A percentile compares a stretch with the other conserved stretches of the same genome.
These are phyloP conservation scores for Clarias magur DNA, from an alignment of 2,113 vertebrate species.

Conservation along the genomic window DNA sequence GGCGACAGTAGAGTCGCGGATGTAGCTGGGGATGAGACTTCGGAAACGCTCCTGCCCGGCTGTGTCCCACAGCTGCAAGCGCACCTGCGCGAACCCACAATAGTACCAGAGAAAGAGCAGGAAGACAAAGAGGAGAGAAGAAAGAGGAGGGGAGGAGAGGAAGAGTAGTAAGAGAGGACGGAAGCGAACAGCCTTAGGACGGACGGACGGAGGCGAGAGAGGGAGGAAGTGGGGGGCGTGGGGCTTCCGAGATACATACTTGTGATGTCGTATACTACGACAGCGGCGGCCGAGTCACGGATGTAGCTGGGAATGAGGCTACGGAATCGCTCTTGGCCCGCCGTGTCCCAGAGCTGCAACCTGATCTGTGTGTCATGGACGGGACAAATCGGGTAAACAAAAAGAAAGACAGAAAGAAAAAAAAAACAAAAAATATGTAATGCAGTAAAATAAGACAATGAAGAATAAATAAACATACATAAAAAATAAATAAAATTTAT, in stretches of 20 bases:
- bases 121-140: slow-evolving; percentile 61
- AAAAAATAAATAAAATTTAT: background rate
- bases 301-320: slow-evolving; percentile 99
- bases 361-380: slow-evolving; percentile 86
- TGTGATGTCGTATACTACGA: slow-evolving; percentile 99
- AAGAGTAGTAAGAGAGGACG: slow-evolving; percentile 39
- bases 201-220: slow-evolving; percentile 73
- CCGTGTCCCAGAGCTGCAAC: slow-evolving; percentile 99
- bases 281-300: slow-evolving; percentile 95
- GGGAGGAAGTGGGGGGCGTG: slow-evolving; percentile 70
- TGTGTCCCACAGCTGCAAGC: slow-evolving; percentile 92
- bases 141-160: background rate
- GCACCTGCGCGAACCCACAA: slow-evolving; percentile 84
- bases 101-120: slow-evolving; percentile 70
- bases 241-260: slow-evolving; percentile 82
- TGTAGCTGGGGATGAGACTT: slow-evolving; percentile 94
- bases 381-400: slow-evolving; percentile 57
- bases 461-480: slow-evolving; percentile 12
- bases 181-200: slow-evolving; percentile 26
- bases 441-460: slow-evolving; percentile 42
- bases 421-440: slow-evolving; percentile 58
- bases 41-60: slow-evolving; percentile 91
- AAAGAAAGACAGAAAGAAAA: slow-evolving; percentile 63
- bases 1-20: slow-evolving; percentile 91
- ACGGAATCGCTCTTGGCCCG: slow-evolving; percentile 97